Conservation (phyloP, 2,888 invertebrate genomes). For the Latheticus oryzae region DNA sequence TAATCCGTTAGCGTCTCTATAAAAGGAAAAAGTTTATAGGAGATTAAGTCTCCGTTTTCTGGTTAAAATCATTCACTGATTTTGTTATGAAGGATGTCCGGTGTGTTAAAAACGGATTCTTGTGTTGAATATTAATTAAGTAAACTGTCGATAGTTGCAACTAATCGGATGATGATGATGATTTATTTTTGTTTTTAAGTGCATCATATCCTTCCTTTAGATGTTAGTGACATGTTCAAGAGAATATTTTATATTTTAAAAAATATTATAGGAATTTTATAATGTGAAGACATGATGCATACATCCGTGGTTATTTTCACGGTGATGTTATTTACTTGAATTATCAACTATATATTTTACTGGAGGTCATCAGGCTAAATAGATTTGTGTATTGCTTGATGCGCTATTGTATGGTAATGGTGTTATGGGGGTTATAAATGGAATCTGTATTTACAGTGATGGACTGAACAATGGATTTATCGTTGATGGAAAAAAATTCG, state of each 20-base stretch:
- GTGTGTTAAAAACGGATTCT: slow-evolving; percentile 33
- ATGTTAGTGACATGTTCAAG: slow-evolving; percentile 15
- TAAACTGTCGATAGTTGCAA: slow-evolving; percentile 5
- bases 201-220: slow-evolving; percentile 11
- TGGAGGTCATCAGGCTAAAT: slow-evolving; percentile 24
- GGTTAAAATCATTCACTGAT: slow-evolving; percentile 37
- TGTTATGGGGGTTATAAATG: slow-evolving; percentile 24
- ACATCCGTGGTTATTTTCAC: too few species aligned
- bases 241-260: too few species aligned
- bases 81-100: slow-evolving; percentile 40
- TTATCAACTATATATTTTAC: too few species aligned
- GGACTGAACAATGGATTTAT: slow-evolving; percentile 14
- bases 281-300: slow-evolving; percentile 8
- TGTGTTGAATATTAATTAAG: slow-evolving; percentile 33
- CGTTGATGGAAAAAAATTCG: too few species aligned
- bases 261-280: background rate
- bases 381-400: slow-evolving; percentile 19
- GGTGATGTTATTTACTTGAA: too few species aligned
- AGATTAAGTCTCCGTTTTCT: slow-evolving; percentile 27
- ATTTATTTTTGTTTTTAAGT: slow-evolving; percentile 13
- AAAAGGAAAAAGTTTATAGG: slow-evolving; percentile 13
- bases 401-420: slow-evolving; percentile 31
- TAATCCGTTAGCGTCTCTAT: background rate
- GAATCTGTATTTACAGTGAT: slow-evolving; percentile 14
- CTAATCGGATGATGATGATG: slow-evolving; percentile 4